These are phyloP conservation scores for Gila robusta DNA, from an alignment of 2,797 vertebrate genomes.

Conservation along the genomic window DNA sequence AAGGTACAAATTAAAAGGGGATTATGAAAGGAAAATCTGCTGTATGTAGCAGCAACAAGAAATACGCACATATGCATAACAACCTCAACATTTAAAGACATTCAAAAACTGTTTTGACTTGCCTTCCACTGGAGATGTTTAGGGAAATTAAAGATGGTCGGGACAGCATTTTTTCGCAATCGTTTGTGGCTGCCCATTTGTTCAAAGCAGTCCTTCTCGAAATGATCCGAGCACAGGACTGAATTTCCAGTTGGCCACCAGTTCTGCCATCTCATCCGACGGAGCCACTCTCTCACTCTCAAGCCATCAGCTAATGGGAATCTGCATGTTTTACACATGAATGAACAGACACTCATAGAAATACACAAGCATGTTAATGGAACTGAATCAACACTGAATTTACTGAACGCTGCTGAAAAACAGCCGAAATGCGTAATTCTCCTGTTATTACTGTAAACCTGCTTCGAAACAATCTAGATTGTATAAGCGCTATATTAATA, in stretches of 20 bases:
- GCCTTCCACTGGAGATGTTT: constrained; percentile 62
- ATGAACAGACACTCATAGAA: not conserved
- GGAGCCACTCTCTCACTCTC: constrained; percentile 43
- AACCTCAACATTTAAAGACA: not conserved
- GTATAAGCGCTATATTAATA: too few relatives aligned
- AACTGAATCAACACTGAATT: too few relatives aligned
- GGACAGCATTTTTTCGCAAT: constrained; percentile 71
- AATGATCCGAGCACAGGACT: constrained; percentile 53
- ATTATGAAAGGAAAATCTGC: not conserved
- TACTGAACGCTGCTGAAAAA: too few relatives aligned
- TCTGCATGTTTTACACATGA: not conserved
- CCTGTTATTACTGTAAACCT: too few relatives aligned
- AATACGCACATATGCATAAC: not conserved
- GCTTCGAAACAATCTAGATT: too few relatives aligned
- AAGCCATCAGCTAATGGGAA: constrained; percentile 42
- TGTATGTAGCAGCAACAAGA: not conserved
- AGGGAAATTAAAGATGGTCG: constrained; percentile 70
- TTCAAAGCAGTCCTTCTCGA: constrained; percentile 52
- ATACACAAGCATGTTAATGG: not conserved
- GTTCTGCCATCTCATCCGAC: constrained; percentile 52
- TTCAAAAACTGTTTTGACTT: constrained; percentile 21
- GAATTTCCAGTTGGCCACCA: constrained; percentile 52
- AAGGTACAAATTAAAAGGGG: not conserved
- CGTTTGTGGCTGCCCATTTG: constrained; percentile 67
- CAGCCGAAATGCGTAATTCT: too few relatives aligned